Percentiles rank a stretch among this genome's conserved stretches.
Evolutionary conservation across 2,113 vertebrate genomes (phyloP).

Genomic region (Anthoscopus minutus): DNA sequence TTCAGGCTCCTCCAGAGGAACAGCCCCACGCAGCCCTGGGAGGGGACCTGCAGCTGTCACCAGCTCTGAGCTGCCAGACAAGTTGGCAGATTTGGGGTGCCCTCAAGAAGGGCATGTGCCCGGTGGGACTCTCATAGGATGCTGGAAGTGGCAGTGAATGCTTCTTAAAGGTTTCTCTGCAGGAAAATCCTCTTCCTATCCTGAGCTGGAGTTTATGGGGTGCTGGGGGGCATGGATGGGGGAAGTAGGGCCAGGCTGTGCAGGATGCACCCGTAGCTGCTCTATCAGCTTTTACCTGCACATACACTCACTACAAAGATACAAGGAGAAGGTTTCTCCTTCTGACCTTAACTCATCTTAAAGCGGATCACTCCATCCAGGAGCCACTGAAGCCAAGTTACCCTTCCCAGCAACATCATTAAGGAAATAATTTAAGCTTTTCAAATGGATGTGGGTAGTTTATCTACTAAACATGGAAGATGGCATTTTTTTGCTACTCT

Average conservation of each 20-base stretch:
- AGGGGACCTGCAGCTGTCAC: background rate
- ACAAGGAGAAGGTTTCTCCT: background rate
- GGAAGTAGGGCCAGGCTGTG: background rate
- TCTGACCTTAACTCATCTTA: background rate
- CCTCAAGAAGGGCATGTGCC: background rate
- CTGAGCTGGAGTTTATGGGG: background rate
- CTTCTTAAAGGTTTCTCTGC: background rate
- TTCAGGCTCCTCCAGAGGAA: background rate
- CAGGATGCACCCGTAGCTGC: rapidly evolving
- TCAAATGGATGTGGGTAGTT: background rate
- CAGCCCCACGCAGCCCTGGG: background rate
- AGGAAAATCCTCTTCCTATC: background rate
- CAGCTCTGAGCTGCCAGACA: background rate
- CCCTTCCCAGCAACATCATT: background rate
- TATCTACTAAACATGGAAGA: background rate
- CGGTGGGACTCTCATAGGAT: rapidly evolving
- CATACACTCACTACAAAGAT: background rate
- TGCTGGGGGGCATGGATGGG: background rate
- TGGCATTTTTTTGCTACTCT: background rate
- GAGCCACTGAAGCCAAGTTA: background rate
- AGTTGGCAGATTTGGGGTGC: background rate
- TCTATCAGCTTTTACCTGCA: rapidly evolving
- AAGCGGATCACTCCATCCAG: background rate
- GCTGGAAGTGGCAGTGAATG: background rate
- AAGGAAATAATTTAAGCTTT: background rate